Percentiles rank a stretch among this genome's conserved stretches.
Evolutionary conservation across 2,888 invertebrate species (phyloP).

Genomic region (Meiosimyza platycephala): DNA sequence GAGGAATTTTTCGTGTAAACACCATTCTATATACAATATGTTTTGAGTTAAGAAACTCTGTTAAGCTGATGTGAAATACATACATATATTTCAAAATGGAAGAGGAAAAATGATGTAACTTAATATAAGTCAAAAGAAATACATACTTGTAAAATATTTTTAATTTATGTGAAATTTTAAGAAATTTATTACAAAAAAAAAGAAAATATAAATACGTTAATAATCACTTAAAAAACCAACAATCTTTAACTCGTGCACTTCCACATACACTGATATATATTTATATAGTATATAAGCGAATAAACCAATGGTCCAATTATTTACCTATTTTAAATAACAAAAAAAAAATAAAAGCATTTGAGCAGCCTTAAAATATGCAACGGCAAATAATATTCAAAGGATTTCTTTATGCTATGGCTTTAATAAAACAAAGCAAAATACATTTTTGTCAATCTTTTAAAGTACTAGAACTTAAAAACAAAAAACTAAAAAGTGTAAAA

Average conservation of each 20-base stretch:
- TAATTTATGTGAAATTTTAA: background rate
- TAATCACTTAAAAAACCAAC: background rate
- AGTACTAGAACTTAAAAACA: background rate
- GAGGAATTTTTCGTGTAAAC: constrained; percentile 22
- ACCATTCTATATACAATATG: constrained; percentile 13
- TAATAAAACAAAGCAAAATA: constrained; percentile 44
- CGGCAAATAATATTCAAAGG: constrained; percentile 20
- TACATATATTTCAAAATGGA: constrained; percentile 6
- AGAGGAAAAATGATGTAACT: constrained; percentile 1
- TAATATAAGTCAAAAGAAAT: background rate
- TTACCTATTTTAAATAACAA: constrained; percentile 3
- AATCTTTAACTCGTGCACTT: constrained; percentile 8
- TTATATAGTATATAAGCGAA: constrained; percentile 3
- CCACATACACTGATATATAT: constrained; percentile 7
- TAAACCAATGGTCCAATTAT: constrained; percentile 58
- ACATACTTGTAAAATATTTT: background rate
- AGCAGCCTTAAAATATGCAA: constrained; percentile 53
- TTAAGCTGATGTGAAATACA: constrained; percentile 1
- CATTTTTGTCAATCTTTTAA: background rate
- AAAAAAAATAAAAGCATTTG: too few species aligned
- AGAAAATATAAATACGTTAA: too few species aligned
- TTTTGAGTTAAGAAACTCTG: constrained; percentile 4
- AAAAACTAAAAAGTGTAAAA: background rate
- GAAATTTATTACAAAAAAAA: background rate
- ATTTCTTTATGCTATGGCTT: constrained; percentile 49